Evolutionary conservation across 2,888 invertebrate species (phyloP).

Genomic region (Ferrisia virgata): DNA sequence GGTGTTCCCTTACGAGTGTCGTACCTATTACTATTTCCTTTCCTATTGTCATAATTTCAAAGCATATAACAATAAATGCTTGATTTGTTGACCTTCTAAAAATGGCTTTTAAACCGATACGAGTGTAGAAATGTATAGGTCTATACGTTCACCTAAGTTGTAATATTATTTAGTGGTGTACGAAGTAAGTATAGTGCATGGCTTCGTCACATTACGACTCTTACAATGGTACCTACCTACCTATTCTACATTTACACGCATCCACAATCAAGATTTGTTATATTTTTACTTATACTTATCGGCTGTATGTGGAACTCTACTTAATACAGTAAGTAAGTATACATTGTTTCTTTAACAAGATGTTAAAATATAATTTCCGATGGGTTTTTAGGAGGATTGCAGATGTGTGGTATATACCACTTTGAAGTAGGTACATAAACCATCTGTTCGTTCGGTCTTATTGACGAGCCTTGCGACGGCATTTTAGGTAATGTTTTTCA

Average conservation of each 20-base stretch:
- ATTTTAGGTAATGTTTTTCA: background rate
- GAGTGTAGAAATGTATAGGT: background rate
- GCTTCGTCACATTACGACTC: background rate
- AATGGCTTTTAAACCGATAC: background rate
- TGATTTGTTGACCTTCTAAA: background rate
- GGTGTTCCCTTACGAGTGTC: no score
- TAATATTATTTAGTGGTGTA: no score
- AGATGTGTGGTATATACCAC: background rate
- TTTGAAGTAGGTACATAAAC: constrained; percentile 10
- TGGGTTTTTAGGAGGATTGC: background rate
- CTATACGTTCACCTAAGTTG: no score
- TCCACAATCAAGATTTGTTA: background rate
- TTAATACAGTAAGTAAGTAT: no score
- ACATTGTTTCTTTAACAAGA: constrained; percentile 30
- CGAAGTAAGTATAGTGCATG: no score
- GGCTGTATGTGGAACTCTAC: background rate
- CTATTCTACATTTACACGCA: background rate
- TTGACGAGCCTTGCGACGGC: constrained; percentile 3
- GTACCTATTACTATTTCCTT: no score
- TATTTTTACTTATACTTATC: constrained; percentile 4
- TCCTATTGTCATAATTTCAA: background rate
- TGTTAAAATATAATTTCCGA: constrained; percentile 30
- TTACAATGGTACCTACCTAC: background rate
- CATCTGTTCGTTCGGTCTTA: constrained; percentile 16
- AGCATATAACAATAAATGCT: background rate